Base-by-base conservation (phyloP, 1,140 invertebrate species). In the Aricia agestis region DNA sequence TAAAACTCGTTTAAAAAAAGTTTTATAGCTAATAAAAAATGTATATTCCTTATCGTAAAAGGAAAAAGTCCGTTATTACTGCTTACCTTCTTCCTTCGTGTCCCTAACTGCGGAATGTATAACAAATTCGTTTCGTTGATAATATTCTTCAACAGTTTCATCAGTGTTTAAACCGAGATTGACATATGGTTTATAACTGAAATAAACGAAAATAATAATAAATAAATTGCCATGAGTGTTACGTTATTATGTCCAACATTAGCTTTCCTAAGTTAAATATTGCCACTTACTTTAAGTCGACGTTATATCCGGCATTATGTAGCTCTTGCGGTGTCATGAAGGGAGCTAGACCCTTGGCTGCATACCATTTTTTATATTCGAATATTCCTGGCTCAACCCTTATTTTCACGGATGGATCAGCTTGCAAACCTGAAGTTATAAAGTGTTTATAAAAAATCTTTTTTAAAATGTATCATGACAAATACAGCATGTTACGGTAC, bases 321-420 rank as follows among this genome's bases (percentile, higher is more conserved):
- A 98, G 88, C 83, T 98, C 97, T 6, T 94, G 91, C 1, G 92
- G 86, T 18, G 93, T 95, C 93, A 98, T 95, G 94, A 96, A 99
- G 18, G 94, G 93, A 13, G 97, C 97, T 78, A 97, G 87, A 0
- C 94, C 94, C 68, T 95, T 94, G 4, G 94, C 93, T 36, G 74
- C 17, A 89, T 98, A 97, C 97, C 98, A 98, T n/a, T 94, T 94
- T 71, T 97, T 92, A 96, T 96, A 98, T 86, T 99, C 98, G 87
- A 98, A 98, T 17, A 99, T 84, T 1, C 96, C 97, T 0, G 97
- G 97, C 82, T 99, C 98, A 25, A 98, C 92, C 75, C 93, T 94
- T n/a, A 98, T 94, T 61, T 90, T 92, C n/a, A 90, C 74, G 0
- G 89, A 82, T 0, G 81, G 76, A 36, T 85, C 82, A 2, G 83